phyloP scores from a whole-genome alignment of 64 coral and sea anemone genomes.

The Pocillopora damicornis region DNA sequence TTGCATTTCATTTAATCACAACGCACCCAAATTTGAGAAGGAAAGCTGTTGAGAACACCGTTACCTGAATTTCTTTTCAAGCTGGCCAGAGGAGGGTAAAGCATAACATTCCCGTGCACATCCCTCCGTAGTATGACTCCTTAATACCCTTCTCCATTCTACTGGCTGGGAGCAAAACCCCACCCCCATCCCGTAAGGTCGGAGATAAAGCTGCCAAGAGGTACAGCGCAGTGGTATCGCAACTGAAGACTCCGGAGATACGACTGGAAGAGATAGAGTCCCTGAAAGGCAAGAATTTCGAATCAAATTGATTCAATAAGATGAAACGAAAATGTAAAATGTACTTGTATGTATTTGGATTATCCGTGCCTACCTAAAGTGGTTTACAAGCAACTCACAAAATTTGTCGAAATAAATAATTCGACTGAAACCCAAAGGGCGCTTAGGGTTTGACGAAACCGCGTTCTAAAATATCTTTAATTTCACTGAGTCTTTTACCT shows the following conservation, averaged over 20 bases:
- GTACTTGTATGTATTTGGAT: no score
- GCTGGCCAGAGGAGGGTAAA: neutral
- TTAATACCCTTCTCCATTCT: conserved; percentile 71
- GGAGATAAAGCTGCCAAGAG: conserved; percentile 76
- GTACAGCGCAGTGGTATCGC: conserved; percentile 61
- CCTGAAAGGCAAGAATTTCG: conserved; percentile 32
- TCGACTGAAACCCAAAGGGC: no score
- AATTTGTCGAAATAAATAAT: no score
- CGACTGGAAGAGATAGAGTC: conserved; percentile 44
- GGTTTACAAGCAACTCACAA: no score
- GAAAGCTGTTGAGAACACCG: neutral
- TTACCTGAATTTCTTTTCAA: conserved; percentile 69
- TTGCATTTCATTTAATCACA: no score
- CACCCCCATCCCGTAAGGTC: conserved; percentile 65
- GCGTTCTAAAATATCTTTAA: no score
- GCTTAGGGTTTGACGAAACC: no score
- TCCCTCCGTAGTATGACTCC: conserved; percentile 55
- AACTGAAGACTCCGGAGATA: conserved; percentile 47
- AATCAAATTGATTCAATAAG: no score
- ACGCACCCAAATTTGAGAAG: neutral
- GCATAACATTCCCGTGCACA: conserved; percentile 67
- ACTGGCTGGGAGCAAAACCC: conserved; percentile 75
- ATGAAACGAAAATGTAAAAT: no score
- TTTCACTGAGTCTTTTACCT: no score
- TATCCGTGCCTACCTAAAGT: no score